Base-by-base conservation (phyloP, 1,140 invertebrate species). In the Megalopta genalis region DNA sequence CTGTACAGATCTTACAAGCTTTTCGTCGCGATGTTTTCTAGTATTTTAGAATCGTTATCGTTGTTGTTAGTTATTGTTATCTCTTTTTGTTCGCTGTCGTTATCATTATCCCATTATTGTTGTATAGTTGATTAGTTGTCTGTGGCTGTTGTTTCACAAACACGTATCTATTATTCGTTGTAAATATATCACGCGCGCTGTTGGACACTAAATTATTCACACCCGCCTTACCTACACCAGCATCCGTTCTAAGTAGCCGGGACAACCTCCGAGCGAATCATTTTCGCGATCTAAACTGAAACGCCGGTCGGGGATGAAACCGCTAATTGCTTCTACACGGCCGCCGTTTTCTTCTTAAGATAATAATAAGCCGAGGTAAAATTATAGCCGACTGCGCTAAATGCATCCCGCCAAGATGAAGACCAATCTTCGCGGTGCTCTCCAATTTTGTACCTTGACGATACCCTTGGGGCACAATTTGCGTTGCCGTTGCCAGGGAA, bases 401-500 rank as follows among this genome's bases (percentile, higher is more conserved):
- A 54, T 49, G 76, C 80, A 79, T 82, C 78, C 77, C 62, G 46
- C 27, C 42, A 12, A 72, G 78, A 82, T 72, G 85, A 79, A 77
- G 69, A 75, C 59, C 75, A 82, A 83, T 86, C 85, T 84, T 82
- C 66, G 62, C 9, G 59, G 68, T 12, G 63, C 80, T 83, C 85
- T 86, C 77, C 85, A 84, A 87, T 87, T 86, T 87, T 84, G 60
- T 67, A 42, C 52, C 71, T 54, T 64, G 75, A 86, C 78, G 85
- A 87, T 67, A 76, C 75, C 85, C 85, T 63, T 57, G 78, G 72
- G 85, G 78, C 75, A 49, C 82, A 87, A 87, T 87, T 87, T 87
- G 60, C 82, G 52, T 84, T 72, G 74, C 85, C 59, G 32, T 32
- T 32, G 32, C 32, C 32, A 32, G 32, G 49, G 69, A 68, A 64